A percentile compares a stretch with the other conserved stretches of the same genome.
These are phyloP conservation scores for Aleiodes sp. DNA, from an alignment of 1,140 invertebrate species.

Conservation along the genomic window DNA sequence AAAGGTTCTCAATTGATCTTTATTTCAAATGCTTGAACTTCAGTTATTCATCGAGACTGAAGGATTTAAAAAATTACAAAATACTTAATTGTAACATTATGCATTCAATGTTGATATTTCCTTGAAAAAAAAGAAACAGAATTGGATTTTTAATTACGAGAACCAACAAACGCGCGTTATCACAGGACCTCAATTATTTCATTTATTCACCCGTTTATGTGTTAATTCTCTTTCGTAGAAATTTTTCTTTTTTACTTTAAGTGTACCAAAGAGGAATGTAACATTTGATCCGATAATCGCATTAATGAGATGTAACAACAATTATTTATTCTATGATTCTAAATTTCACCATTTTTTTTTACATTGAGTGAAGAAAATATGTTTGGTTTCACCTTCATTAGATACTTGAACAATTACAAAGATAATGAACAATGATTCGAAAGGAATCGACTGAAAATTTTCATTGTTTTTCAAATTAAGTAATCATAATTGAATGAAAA, in stretches of 20 bases:
- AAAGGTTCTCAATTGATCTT: constrained; percentile 6
- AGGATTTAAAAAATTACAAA: constrained; percentile 52
- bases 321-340: constrained; percentile 27
- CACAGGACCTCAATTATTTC: constrained; percentile 2
- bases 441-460: not conserved
- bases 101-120: not conserved
- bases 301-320: constrained; percentile 45
- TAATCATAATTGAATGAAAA: not conserved
- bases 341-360: not conserved
- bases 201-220: constrained; percentile 19
- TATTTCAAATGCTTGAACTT: not conserved
- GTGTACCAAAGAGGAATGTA: constrained; percentile 61
- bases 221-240: constrained; percentile 41
- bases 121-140: constrained; percentile 6
- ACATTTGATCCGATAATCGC: constrained; percentile 48
- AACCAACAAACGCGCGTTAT: constrained; percentile 5
- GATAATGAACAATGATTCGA: not conserved
- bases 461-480: not conserved
- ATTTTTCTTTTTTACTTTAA: constrained; percentile 35
- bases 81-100: constrained; percentile 39
- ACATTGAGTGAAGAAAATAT: constrained; percentile 19
- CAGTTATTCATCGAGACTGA: constrained; percentile 6
- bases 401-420: not conserved
- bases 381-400: not conserved
- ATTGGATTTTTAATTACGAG: not conserved